These are phyloP conservation scores for Pluvianellus socialis DNA, from an alignment of 2,113 vertebrate genomes.

Conservation along the genomic window DNA sequence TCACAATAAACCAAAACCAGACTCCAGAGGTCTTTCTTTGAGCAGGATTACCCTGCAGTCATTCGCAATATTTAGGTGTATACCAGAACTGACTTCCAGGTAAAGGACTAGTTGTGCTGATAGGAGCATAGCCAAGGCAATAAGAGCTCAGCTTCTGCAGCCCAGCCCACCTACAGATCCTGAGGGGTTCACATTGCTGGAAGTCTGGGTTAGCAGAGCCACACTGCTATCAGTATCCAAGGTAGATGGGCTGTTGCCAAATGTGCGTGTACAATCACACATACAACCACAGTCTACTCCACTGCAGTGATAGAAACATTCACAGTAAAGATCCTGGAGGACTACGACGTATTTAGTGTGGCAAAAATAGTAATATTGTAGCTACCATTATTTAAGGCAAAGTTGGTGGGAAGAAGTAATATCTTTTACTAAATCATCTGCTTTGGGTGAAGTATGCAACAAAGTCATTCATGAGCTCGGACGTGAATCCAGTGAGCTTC, in stretches of 20 bases:
- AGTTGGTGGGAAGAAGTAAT: not conserved
- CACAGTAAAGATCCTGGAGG: not conserved
- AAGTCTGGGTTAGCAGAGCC: not conserved
- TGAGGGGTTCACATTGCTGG: not conserved
- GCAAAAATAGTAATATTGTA: not conserved
- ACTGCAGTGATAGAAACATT: not conserved
- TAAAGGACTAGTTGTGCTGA: not conserved
- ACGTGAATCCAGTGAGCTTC: not conserved
- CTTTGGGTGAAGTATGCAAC: not conserved
- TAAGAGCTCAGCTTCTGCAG: not conserved
- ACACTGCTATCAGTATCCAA: not conserved
- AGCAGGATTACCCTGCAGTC: not conserved
- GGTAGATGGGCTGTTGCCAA: not conserved
- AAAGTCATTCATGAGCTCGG: not conserved
- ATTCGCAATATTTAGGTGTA: not conserved
- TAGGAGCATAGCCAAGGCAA: not conserved
- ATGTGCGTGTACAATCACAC: rapidly evolving
- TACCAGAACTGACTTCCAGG: not conserved
- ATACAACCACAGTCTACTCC: not conserved
- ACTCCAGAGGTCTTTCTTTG: not conserved
- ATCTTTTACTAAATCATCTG: not conserved
- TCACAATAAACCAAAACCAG: not conserved
- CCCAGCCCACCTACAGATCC: not conserved
- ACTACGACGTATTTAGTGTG: rapidly evolving
- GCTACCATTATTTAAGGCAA: not conserved